A percentile compares a stretch with the other conserved stretches of the same genome.
Conservation (phyloP, 2,113 vertebrate genomes). For the Okapia johnstoni region DNA sequence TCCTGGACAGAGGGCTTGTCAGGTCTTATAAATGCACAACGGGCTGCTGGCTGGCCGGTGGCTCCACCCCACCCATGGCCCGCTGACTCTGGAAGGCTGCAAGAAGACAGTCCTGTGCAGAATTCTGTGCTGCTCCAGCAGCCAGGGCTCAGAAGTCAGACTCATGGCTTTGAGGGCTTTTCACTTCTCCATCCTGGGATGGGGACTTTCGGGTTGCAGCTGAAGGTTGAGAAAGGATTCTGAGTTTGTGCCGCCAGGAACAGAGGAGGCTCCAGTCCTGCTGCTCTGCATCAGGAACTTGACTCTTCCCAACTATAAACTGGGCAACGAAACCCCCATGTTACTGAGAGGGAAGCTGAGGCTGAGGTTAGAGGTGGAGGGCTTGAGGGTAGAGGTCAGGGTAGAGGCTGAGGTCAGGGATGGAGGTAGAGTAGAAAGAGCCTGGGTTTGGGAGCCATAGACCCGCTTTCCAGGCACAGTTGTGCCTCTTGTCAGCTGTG, state of each 20-base stretch:
- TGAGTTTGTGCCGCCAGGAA: neutral
- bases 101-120: neutral
- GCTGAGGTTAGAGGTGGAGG: neutral
- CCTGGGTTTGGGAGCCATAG: neutral
- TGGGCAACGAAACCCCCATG: neutral
- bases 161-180: neutral
- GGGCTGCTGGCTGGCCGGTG: neutral
- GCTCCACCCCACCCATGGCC: neutral
- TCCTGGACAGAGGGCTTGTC: neutral
- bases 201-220: neutral
- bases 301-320: neutral
- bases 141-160: neutral
- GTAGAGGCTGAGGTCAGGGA: neutral
- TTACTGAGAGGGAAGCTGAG: neutral
- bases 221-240: neutral
- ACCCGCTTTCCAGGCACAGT: neutral
- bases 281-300: neutral
- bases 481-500: neutral
- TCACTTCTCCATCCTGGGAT: neutral
- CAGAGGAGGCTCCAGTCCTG: neutral
- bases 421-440: neutral
- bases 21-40: neutral
- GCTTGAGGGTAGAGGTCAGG: too few relatives aligned
- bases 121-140: neutral
- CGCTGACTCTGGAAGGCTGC: neutral